A percentile compares a stretch with the other conserved stretches of the same genome.
Evolutionary conservation across 2,888 invertebrate species (phyloP).

Genomic region (Patella ulyssiponensis): DNA sequence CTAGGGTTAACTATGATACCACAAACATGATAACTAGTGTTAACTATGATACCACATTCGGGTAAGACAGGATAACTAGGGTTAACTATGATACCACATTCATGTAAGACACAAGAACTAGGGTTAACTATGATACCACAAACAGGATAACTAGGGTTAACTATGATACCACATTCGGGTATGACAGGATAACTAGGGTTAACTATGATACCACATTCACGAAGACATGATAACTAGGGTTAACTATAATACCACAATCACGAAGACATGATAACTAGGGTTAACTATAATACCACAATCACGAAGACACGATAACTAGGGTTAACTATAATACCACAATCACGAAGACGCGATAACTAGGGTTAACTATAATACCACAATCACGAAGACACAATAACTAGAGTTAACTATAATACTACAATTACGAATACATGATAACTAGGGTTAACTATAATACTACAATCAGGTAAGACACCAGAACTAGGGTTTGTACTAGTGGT

Average conservation of each 20-base stretch:
- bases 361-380: too few species aligned
- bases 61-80: too few species aligned
- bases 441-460: slow-evolving; percentile 14
- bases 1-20: slow-evolving; percentile 14
- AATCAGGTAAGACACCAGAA: slow-evolving; percentile 21
- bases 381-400: too few species aligned
- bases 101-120: neutral
- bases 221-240: too few species aligned
- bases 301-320: slow-evolving; percentile 15
- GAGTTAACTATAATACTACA: too few species aligned
- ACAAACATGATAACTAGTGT: neutral
- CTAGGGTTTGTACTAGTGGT: too few species aligned
- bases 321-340: neutral
- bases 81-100: neutral
- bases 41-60: too few species aligned
- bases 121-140: slow-evolving; percentile 16
- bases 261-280: too few species aligned
- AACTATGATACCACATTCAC: too few species aligned
- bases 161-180: too few species aligned
- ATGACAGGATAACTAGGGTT: neutral
- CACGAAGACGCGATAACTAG: neutral
- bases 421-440: too few species aligned
- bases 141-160: slow-evolving; percentile 19
- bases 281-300: slow-evolving; percentile 18
- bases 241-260: too few species aligned